Evolutionary conservation across 2,113 vertebrate genomes (phyloP).

Genomic region (Nothocercus nigrocapillus): DNA sequence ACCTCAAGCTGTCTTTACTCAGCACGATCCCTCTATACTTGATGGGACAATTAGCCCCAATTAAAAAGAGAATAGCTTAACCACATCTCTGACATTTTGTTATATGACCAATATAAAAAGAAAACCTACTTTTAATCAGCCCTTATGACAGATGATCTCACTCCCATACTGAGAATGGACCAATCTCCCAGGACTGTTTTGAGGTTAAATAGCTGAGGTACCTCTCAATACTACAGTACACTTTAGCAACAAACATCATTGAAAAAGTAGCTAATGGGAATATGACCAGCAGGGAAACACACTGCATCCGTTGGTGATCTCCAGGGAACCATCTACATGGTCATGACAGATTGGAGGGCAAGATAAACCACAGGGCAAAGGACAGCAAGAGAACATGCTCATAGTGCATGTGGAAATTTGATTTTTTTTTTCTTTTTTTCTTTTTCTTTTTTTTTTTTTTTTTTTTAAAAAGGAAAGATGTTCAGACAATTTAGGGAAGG

Average conservation of each 20-base stretch:
- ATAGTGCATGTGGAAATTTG: not conserved
- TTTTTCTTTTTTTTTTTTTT: not conserved
- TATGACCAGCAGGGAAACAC: not conserved
- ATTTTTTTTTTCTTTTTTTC: not conserved
- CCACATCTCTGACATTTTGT: not conserved
- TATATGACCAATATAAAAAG: not conserved
- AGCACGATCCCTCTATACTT: not conserved
- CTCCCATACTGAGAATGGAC: not conserved
- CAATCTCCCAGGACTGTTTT: too few species aligned
- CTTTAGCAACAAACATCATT: not conserved
- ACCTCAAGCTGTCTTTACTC: not conserved
- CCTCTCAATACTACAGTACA: not conserved
- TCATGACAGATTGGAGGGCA: not conserved
- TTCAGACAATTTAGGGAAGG: not conserved
- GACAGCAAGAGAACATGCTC: conserved; percentile 6
- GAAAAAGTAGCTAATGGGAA: not conserved
- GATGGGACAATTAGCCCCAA: not conserved
- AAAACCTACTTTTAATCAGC: not conserved
- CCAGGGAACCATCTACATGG: not conserved
- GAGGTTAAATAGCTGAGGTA: not conserved
- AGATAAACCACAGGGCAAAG: conserved; percentile 32
- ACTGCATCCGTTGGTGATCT: not conserved
- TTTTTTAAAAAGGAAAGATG: not conserved
- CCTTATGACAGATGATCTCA: not conserved
- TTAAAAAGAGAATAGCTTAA: not conserved